These are phyloP conservation scores for Atta texana DNA, from an alignment of 1,140 invertebrate species.

Conservation along the genomic window DNA sequence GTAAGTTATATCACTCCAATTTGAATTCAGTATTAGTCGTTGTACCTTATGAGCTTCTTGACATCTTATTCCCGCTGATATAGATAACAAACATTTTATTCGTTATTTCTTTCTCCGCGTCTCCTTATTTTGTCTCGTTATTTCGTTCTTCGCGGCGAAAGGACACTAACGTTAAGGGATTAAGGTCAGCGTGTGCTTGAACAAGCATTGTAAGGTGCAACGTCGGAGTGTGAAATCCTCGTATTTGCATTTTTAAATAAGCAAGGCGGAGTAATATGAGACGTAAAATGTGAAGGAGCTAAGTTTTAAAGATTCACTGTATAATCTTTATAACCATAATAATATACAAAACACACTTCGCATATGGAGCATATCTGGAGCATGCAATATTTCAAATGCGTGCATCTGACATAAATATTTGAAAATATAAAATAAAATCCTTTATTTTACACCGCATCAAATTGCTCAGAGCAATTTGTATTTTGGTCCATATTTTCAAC, in stretches of 20 bases:
- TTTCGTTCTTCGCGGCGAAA: background rate
- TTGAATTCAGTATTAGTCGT: background rate
- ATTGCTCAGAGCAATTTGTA: slow-evolving; percentile 3
- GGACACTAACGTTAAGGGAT: slow-evolving; percentile 16
- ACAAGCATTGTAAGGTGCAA: background rate
- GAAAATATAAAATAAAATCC: background rate
- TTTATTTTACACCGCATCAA: slow-evolving; percentile 14
- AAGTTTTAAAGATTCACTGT: slow-evolving; percentile 1
- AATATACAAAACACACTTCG: background rate
- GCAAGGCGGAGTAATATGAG: background rate
- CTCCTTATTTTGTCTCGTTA: too few species aligned
- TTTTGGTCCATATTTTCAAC: slow-evolving; percentile 17
- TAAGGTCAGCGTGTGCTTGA: slow-evolving; percentile 30
- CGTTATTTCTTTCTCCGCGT: background rate
- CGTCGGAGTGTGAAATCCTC: background rate
- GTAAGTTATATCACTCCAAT: background rate
- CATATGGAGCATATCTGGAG: background rate
- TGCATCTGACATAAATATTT: slow-evolving; percentile 26
- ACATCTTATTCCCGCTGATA: background rate
- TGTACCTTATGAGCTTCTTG: background rate
- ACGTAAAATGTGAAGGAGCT: background rate
- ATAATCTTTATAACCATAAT: slow-evolving; percentile 4
- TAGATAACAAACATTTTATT: slow-evolving; percentile 10
- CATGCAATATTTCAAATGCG: background rate
- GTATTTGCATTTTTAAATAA: slow-evolving; percentile 46